Base-by-base conservation (phyloP, 2,888 invertebrate genomes). In the Coelopa pilipes region DNA sequence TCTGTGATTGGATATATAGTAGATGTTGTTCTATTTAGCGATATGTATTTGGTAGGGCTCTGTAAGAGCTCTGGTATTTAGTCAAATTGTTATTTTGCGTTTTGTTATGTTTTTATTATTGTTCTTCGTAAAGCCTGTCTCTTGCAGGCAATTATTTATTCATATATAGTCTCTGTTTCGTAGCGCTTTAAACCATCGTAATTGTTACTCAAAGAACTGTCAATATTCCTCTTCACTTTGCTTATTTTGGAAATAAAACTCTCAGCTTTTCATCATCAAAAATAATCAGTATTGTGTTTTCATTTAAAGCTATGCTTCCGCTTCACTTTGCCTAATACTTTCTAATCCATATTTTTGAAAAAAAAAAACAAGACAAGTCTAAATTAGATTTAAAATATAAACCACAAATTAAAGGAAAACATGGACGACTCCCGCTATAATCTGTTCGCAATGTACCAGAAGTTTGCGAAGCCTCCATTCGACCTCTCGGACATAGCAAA, bases 381-480 rank as follows among this genome's bases (percentile, higher is more conserved):
- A 74, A 70, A 17, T n/a, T 59, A 66, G 47, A 74, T 24, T 34
- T 66, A 53, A 72, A 70, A 74, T 49, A 57, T 17, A 21, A 12
- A 65, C 72, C 19, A 10, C 70, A 71, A 71, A 71, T 77, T 75
- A 69, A 82, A 87, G 87, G 87, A 87, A 76, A 77, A 82, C n/a
- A 76, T 86, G 63, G 87, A 88, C 78, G 87, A 87, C 76, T 84
- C 85, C 12, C 82, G 87, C 70, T 84, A 86, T 72, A 88, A 87
- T 80, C 80, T 88, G 1, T 86, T 88, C 76, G 86, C 87, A 71
- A 87, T 88, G 86, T 88, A 87, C 79, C 88, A 88, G 78, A 87
- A 87, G 79, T 85, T 88, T 72, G 85, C 87, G 24, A 87, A 86
- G 75, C 86, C 86, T 59, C 86, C 86, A 0, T 87, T 87, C 63